These are phyloP conservation scores for Heterohyrax brucei DNA, from an alignment of 2,797 vertebrate genomes.

Conservation along the genomic window DNA sequence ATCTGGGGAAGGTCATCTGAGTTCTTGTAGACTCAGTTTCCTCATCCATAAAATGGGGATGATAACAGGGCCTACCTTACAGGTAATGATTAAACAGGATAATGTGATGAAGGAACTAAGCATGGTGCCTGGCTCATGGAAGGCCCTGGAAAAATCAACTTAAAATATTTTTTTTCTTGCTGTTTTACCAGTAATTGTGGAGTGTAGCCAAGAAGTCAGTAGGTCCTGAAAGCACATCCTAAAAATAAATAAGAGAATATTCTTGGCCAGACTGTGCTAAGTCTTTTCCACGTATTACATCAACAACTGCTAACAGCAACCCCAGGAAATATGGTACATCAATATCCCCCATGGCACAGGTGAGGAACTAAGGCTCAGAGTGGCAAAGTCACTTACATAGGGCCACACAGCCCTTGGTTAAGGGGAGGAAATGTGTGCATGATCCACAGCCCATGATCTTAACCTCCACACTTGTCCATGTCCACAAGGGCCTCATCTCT, in stretches of 20 bases:
- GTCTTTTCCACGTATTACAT: background rate
- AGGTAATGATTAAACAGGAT: background rate
- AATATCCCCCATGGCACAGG: background rate
- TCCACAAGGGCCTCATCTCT: background rate
- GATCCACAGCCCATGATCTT: background rate
- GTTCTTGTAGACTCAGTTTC: background rate
- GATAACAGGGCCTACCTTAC: background rate
- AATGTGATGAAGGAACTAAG: background rate
- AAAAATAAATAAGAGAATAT: constrained; percentile 21
- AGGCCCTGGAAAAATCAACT: constrained; percentile 7
- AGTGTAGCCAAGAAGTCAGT: constrained; percentile 13
- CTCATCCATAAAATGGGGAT: background rate
- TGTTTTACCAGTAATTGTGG: constrained; percentile 1
- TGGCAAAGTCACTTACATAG: background rate
- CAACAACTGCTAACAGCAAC: background rate
- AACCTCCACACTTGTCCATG: background rate
- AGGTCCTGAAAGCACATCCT: background rate
- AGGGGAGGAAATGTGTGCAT: background rate
- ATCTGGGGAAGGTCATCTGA: background rate
- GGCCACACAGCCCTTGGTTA: background rate
- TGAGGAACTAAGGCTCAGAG: constrained; percentile 5
- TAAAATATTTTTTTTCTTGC: background rate
- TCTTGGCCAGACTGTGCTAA: background rate
- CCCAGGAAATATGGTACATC: background rate
- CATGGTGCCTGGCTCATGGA: background rate